phyloP scores from a whole-genome alignment of 2,113 vertebrate genomes.

The Plectropomus leopardus region DNA sequence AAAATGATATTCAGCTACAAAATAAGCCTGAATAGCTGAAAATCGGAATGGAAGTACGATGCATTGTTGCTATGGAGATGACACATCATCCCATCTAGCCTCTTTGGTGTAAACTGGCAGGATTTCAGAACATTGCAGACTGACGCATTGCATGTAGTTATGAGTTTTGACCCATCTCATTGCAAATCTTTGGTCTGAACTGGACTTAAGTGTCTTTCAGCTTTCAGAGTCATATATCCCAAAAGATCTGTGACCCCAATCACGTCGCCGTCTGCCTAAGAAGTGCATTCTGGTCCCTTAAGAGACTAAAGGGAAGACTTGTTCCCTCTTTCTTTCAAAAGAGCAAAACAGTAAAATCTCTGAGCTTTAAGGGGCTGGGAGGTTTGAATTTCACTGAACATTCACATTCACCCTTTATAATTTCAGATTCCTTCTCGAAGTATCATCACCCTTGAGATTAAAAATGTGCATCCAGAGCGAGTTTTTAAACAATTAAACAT shows the following conservation, averaged over 20 bases:
- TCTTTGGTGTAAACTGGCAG: too few species aligned
- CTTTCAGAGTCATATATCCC: conserved; percentile 37
- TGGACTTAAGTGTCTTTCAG: conserved; percentile 62
- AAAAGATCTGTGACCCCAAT: conserved; percentile 68
- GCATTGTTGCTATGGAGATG: too few species aligned
- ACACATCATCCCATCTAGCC: too few species aligned
- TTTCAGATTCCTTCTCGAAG: background rate
- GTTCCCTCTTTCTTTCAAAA: conserved; percentile 52
- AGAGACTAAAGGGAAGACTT: conserved; percentile 65
- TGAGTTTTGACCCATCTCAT: too few species aligned
- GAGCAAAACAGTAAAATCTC: conserved; percentile 51
- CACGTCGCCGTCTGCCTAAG: conserved; percentile 31
- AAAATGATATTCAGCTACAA: too few species aligned
- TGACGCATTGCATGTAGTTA: too few species aligned
- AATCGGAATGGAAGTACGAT: too few species aligned
- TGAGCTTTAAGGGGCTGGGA: conserved; percentile 2
- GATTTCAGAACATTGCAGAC: too few species aligned
- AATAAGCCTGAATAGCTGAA: too few species aligned
- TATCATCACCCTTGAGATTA: background rate
- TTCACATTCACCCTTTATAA: conserved; percentile 23
- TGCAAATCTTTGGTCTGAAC: too few species aligned
- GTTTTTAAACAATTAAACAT: conserved; percentile 23
- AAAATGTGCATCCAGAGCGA: background rate
- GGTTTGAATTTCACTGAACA: conserved; percentile 30
- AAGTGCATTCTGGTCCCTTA: conserved; percentile 58